Evolutionary conservation across 1,140 invertebrate species (phyloP), one percentile per base, ranked within the genome.

Genomic region (Polyergus mexicanus): DNA sequence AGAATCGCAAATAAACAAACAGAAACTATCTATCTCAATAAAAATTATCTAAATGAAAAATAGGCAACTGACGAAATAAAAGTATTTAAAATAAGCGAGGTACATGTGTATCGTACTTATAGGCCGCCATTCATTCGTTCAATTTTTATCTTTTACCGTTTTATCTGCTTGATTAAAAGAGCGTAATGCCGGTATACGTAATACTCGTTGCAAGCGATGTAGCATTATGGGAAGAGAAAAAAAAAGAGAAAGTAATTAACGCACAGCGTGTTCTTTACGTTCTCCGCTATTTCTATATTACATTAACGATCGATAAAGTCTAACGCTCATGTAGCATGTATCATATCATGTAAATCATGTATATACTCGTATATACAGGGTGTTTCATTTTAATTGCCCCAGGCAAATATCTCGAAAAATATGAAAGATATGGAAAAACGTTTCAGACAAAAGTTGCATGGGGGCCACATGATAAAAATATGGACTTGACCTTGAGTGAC

Each of bases 221-320:
- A 60, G n/a, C 41, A 47, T 62, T 35, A 47, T 56, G 22, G n/a
- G 16, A 19, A 19, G 28, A 8, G 68, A 47, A 22, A 44, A 13
- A 28, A 28, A 81, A 35, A 68, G 35, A 69, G 25, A 69, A 25
- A 81, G 68, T 51, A 72, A 56, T 83, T 74, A 83, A 83, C 38
- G 68, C 78, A 81, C 54, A 16, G 4, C 16, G 13, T 4, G 47
- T 51, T 51, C 44, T 47, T 4, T 47, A 47, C 51, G 4, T 32
- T 4, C 54, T 32, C 19, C 25, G 66, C 44, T 51, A 65, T 77
- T 88, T 87, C 78, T 84, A 83, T 68, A 83, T 68, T 56, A 86
- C 71, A 54, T 87, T 77, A 65, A 41, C 58, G 85, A 47, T 87
- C 85, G 85, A 88, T 88, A 83, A 71, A 38, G 81, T 77, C 63